Evolutionary conservation across 2,888 invertebrate genomes (phyloP), one percentile per base, ranked within the genome.

Genomic region (Hemicrepidius hirtus): DNA sequence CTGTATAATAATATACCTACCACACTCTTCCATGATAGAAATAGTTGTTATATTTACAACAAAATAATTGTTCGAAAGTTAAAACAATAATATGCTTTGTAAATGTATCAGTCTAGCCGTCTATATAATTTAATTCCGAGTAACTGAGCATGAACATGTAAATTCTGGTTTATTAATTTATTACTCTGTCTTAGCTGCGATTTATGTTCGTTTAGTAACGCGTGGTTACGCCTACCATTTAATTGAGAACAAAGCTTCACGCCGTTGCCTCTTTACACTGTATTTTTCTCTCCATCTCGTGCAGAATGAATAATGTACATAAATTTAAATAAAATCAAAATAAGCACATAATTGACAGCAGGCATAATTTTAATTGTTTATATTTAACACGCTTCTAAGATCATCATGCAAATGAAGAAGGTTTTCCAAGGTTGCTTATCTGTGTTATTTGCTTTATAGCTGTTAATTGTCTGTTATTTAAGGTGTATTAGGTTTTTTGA

Each of bases 131-230:
- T 65, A 44, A 65, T 41, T 65, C 21, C 16, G 28, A 35, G 65
- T 59, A 49, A 65, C 55, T 59, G 65, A 65, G 49, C 59, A 40
- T 44, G 46, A 28, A 59, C 44, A 66, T 66, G 66, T 71, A 71
- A 71, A 71, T 71, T 62, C 35, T 32, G 10, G 4, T 44, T 60
- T 46, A 70, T 70, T 70, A 70, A 70, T 70, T 70, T 70, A 70
- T 70, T 37, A 21, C 49, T 28, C 50, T 24, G 70, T 57, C 70
- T 7, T 32, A 35, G 64, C 41, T 44, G 37, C 35, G 71, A 71
- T 66, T 71, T 62, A 67, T 71, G 50, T 53, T 40, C 28, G 9
- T 66, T 44, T 18, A 55, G 32, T 16, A 55, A 64, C 35, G 53
- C 53, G 28, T 9, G 53, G 41, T 69, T 50, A 70, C 70, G 64